A percentile compares a stretch with the other conserved stretches of the same genome.
Evolutionary conservation across 2,888 invertebrate genomes (phyloP).

Genomic region (Anthoptus insignis): DNA sequence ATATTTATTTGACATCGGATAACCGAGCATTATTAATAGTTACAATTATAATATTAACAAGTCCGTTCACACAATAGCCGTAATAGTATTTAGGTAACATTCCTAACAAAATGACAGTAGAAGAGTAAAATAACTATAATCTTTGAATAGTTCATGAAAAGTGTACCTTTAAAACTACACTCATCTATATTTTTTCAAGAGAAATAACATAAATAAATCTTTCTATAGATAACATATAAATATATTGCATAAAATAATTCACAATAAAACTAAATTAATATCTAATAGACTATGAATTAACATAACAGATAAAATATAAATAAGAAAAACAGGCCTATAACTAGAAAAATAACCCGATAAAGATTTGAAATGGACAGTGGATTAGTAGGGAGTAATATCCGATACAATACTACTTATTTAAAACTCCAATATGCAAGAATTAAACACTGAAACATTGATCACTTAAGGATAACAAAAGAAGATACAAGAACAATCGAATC

Average conservation of each 20-base stretch:
- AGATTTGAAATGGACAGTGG: slow-evolving; percentile 67
- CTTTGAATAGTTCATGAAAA: slow-evolving; percentile 11
- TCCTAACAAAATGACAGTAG: slow-evolving; percentile 23
- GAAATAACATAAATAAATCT: slow-evolving; percentile 19
- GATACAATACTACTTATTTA: slow-evolving; percentile 30
- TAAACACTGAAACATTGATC: slow-evolving; percentile 20
- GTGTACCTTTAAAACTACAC: slow-evolving; percentile 10
- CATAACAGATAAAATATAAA: slow-evolving; percentile 76
- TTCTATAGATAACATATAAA: slow-evolving; percentile 15
- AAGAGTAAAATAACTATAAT: slow-evolving; percentile 10
- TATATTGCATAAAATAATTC: slow-evolving; percentile 23
- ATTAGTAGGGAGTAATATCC: slow-evolving; percentile 26
- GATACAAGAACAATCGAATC: slow-evolving; percentile 25
- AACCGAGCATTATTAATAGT: slow-evolving; percentile 24
- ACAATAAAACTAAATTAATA: slow-evolving; percentile 33
- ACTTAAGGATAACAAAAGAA: slow-evolving; percentile 24
- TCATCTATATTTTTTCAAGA: slow-evolving; percentile 17
- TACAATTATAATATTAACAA: slow-evolving; percentile 1
- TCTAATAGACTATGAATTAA: slow-evolving; percentile 45
- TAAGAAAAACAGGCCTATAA: slow-evolving; percentile 58
- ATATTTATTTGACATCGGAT: background rate
- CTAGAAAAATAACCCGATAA: slow-evolving; percentile 66
- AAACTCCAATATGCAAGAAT: no score
- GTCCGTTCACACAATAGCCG: slow-evolving; percentile 31
- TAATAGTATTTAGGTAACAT: slow-evolving; percentile 11